Evolutionary conservation across 1,140 invertebrate genomes (phyloP).

Genomic region (Mylabris phalerata): DNA sequence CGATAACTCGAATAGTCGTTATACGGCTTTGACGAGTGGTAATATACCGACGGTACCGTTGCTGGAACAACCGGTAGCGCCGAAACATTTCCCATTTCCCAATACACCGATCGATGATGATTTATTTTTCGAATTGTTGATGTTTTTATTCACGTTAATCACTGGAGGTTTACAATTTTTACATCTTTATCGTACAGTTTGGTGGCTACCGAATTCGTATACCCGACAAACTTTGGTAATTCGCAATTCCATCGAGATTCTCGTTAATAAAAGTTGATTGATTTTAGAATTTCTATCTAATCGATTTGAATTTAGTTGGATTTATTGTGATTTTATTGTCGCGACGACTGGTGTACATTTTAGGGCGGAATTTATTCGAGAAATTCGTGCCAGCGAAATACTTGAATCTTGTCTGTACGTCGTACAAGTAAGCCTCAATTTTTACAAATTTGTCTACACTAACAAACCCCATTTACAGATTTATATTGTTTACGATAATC

Average conservation of each 20-base stretch:
- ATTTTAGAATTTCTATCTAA: conserved; percentile 86
- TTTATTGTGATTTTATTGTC: conserved; percentile 76
- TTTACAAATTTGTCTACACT: no score
- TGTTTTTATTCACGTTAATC: conserved; percentile 71
- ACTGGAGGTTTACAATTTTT: conserved; percentile 79
- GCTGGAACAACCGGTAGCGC: conserved; percentile 41
- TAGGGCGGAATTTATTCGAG: conserved; percentile 33
- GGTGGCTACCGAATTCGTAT: conserved; percentile 92
- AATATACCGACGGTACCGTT: conserved; percentile 24
- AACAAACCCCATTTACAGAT: conserved; percentile 21
- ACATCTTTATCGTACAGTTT: conserved; percentile 92
- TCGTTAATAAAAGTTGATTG: background rate
- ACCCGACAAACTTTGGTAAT: conserved; percentile 80
- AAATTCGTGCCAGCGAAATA: conserved; percentile 24
- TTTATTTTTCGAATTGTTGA: conserved; percentile 78
- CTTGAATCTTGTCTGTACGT: conserved; percentile 19
- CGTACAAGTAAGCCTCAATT: conserved; percentile 12
- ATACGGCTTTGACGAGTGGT: conserved; percentile 23
- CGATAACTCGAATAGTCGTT: conserved; percentile 22
- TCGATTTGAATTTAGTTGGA: conserved; percentile 77
- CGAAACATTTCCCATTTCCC: conserved; percentile 81
- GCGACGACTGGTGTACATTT: conserved; percentile 64
- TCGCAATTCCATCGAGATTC: background rate
- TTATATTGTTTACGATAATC: conserved; percentile 32
- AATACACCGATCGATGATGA: conserved; percentile 75